Evolutionary conservation across 2,888 invertebrate species (phyloP).

Genomic region (Diarsia rubi): DNA sequence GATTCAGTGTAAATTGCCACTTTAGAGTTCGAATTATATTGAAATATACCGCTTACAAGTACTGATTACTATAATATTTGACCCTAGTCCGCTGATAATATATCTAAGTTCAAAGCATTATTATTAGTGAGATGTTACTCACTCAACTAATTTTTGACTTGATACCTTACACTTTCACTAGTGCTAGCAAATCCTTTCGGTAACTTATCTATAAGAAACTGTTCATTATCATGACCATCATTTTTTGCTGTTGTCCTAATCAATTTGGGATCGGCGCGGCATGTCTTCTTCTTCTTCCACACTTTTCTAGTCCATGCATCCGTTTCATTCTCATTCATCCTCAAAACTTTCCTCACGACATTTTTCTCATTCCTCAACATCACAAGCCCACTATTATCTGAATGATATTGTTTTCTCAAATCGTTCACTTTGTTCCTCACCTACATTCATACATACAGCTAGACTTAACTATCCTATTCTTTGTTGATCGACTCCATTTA

Average conservation of each 20-base stretch:
- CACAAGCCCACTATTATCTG: background rate
- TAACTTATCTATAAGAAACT: background rate
- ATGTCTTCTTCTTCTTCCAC: too few species aligned
- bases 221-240: too few species aligned
- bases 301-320: too few species aligned
- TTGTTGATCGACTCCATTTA: background rate
- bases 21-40: constrained; percentile 20
- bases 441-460: background rate
- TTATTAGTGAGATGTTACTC: constrained; percentile 27
- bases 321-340: too few species aligned
- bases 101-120: constrained; percentile 57
- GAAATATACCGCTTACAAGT: constrained; percentile 21
- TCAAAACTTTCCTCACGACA: too few species aligned
- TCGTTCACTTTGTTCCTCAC: background rate
- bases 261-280: too few species aligned
- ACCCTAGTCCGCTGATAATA: constrained; percentile 57
- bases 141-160: constrained; percentile 9
- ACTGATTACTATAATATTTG: constrained; percentile 54
- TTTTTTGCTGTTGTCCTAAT: too few species aligned
- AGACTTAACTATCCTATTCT: background rate
- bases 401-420: background rate
- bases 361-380: too few species aligned
- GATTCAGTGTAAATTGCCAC: background rate
- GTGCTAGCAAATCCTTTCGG: background rate
- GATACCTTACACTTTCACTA: too few species aligned